Base-by-base conservation (phyloP, 1,140 invertebrate species). In the Drosophila bocqueti region DNA sequence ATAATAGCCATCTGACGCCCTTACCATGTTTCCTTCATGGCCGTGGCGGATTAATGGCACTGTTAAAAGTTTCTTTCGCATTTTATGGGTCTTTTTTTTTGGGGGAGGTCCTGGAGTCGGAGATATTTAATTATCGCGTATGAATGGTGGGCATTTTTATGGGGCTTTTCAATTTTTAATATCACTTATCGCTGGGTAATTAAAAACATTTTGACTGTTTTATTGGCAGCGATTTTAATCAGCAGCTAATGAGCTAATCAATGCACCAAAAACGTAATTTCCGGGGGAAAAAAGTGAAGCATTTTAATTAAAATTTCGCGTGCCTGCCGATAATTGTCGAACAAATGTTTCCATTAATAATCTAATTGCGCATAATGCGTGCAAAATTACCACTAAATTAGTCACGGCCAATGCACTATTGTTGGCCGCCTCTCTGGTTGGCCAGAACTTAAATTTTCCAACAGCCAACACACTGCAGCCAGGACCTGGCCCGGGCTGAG, bases 321-420 rank as follows among this genome's bases (percentile, higher is more conserved):
- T 73, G 52, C 73, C 67, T 60, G 67, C 72, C 71, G 85, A 85
- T 90, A 90, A 89, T 90, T 85, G 75, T 74, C 72, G 74, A 76
- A 85, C 85, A 85, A 89, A 89, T 90, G 81, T 85, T 89, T 81
- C 81, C 81, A 89, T 89, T 84, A 90, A 89, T 89, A 89, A 85
- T 90, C 85, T 89, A 89, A 89, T 90, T 90, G 85, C 60, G 74
- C 85, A 89, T 90, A 89, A 89, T 90, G 81, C 81, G 81, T 61
- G 68, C 85, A 79, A 89, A 89, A 89, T 89, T 90, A 81, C 75
- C 85, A 89, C 81, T 90, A 89, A 89, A 90, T 89, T 89, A 89
- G 81, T 89, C 76, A 89, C 75, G 87, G 78, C 68, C 54, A 64
- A 66, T 72, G 81, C 67, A 68, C 81, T 74, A 57, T 68, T 83